A percentile compares a stretch with the other conserved stretches of the same genome.
Evolutionary conservation across 2,113 vertebrate species (phyloP).

Genomic region (Gobio gobio): DNA sequence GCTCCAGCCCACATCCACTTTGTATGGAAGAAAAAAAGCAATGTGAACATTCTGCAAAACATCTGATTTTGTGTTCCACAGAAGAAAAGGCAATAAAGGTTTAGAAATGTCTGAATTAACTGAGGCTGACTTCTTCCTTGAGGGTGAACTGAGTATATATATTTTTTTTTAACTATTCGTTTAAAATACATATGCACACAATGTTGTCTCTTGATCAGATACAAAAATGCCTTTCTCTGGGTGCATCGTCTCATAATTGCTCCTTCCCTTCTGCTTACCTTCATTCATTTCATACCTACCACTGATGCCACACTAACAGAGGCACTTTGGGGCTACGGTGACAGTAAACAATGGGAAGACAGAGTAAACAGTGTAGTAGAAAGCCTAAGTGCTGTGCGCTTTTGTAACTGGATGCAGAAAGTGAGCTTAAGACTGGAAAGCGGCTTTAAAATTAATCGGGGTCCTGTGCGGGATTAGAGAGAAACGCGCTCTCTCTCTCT

Average conservation of each 20-base stretch:
- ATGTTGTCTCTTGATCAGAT: not conserved
- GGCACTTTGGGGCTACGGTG: not conserved
- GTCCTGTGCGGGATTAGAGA: slow-evolving; percentile 71
- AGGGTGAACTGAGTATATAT: not conserved
- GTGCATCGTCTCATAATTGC: not conserved
- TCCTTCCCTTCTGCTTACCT: not conserved
- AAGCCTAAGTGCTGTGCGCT: not conserved
- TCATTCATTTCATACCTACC: not conserved
- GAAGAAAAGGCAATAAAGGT: not conserved
- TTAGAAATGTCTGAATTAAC: not conserved
- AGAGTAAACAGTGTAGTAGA: slow-evolving; percentile 14
- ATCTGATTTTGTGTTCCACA: not conserved
- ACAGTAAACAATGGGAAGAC: slow-evolving; percentile 10
- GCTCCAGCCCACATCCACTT: not conserved
- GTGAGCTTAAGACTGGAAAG: slow-evolving; percentile 72
- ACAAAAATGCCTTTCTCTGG: not conserved
- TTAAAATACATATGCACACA: not conserved
- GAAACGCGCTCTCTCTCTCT: not conserved
- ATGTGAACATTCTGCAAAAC: not conserved
- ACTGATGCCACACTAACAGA: not conserved
- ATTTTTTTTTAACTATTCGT: not conserved
- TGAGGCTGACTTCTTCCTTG: not conserved
- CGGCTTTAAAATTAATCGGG: slow-evolving; percentile 77
- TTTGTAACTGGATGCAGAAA: slow-evolving; percentile 65
- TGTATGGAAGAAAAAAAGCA: not conserved